Evolutionary conservation across 2,888 invertebrate species (phyloP).

Genomic region (Diarsia mendica): DNA sequence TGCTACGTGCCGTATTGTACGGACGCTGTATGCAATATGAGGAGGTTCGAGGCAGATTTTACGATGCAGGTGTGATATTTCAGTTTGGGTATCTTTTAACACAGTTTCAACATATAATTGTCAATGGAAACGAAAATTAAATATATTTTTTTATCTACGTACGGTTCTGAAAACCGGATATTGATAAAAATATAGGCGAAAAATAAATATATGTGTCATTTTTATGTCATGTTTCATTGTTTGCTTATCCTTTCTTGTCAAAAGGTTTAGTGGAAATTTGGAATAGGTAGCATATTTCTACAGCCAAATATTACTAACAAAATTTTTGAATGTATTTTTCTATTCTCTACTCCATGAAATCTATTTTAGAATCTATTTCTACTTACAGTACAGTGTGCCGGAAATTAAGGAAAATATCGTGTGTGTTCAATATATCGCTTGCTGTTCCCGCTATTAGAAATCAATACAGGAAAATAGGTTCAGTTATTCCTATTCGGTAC

Average conservation of each 20-base stretch:
- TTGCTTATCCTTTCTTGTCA: not conserved
- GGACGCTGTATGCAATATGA: slow-evolving; percentile 46
- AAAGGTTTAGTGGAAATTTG: not conserved
- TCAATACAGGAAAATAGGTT: slow-evolving; percentile 50
- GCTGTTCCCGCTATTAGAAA: slow-evolving; percentile 34
- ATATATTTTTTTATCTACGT: not conserved
- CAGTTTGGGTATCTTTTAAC: not conserved
- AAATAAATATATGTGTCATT: not conserved
- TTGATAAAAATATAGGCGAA: not conserved
- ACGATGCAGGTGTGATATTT: slow-evolving; percentile 25
- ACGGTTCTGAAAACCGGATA: not conserved
- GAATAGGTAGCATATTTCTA: not conserved
- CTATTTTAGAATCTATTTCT: not conserved
- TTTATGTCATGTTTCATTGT: too few relatives aligned
- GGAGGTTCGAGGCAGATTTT: slow-evolving; percentile 22
- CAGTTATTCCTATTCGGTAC: slow-evolving; percentile 3
- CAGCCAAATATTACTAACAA: too few relatives aligned
- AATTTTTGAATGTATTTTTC: not conserved
- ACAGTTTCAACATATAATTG: not conserved
- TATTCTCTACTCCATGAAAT: not conserved
- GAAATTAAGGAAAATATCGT: slow-evolving; percentile 46
- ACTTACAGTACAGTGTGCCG: not conserved
- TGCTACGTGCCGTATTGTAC: slow-evolving; percentile 52
- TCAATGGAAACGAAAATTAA: not conserved
- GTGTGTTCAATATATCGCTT: slow-evolving; percentile 18